A percentile compares a stretch with the other conserved stretches of the same genome.
Evolutionary conservation across 1,140 invertebrate genomes (phyloP).

Genomic region (Diorhabda carinulata): DNA sequence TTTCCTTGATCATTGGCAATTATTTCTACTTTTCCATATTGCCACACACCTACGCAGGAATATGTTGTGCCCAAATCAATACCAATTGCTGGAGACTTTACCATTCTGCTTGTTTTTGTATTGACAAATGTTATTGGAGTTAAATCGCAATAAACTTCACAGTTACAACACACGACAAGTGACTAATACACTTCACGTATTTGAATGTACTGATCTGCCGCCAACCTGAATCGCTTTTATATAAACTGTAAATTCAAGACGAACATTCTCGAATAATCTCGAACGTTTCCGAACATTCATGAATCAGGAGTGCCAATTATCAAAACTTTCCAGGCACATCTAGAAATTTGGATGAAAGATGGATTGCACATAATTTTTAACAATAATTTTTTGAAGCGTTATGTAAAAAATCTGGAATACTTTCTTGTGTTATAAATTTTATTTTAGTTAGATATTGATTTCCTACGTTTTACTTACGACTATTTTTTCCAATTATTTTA

Average conservation of each 20-base stretch:
- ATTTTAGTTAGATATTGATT: too few relatives aligned
- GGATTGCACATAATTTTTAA: too few relatives aligned
- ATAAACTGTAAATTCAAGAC: slow-evolving; percentile 6
- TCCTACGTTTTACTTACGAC: too few relatives aligned
- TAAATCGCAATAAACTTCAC: too few relatives aligned
- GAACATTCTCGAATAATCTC: slow-evolving; percentile 12
- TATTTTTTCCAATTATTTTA: too few relatives aligned
- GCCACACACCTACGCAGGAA: slow-evolving; percentile 78
- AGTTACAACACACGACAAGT: background rate
- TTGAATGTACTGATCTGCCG: slow-evolving; percentile 9
- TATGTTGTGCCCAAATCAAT: slow-evolving; percentile 78
- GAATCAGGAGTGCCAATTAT: background rate
- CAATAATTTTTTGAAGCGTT: too few relatives aligned
- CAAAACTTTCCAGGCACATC: background rate
- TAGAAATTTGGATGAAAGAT: too few relatives aligned
- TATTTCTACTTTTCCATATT: slow-evolving; percentile 87
- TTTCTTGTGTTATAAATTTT: too few relatives aligned
- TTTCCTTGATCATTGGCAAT: slow-evolving; percentile 94
- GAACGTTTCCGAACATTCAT: background rate
- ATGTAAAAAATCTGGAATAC: too few relatives aligned
- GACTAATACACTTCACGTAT: background rate
- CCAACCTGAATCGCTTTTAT: slow-evolving; percentile 3
- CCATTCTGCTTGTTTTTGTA: slow-evolving; percentile 29
- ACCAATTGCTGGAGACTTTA: slow-evolving; percentile 57
- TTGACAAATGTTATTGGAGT: background rate